These are phyloP conservation scores for Andrena praecox DNA, from an alignment of 2,888 invertebrate species.

Conservation along the genomic window DNA sequence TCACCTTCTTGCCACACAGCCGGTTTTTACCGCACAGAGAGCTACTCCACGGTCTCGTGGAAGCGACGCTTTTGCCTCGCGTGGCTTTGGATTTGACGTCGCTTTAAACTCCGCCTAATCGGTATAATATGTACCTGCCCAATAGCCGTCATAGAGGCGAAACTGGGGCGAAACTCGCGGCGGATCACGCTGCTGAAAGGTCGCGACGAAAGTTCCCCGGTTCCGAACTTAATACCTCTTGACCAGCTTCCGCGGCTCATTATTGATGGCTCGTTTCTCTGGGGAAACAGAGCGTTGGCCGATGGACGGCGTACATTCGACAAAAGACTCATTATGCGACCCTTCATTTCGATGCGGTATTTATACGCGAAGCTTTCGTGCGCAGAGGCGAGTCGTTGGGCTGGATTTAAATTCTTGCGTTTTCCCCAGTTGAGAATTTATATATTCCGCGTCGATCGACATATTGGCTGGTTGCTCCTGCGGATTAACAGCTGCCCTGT, in stretches of 20 bases:
- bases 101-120: slow-evolving; percentile 44
- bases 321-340: slow-evolving; percentile 1
- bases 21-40: too few relatives aligned
- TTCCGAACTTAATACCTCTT: slow-evolving; percentile 39
- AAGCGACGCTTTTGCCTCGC: background rate
- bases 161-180: slow-evolving; percentile 44
- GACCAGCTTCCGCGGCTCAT: slow-evolving; percentile 49
- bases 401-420: background rate
- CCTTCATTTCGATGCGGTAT: background rate
- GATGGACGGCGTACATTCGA: background rate
- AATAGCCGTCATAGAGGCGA: slow-evolving; percentile 38
- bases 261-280: slow-evolving; percentile 46
- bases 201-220: slow-evolving; percentile 38
- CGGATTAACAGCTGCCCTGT: slow-evolving; percentile 6
- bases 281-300: background rate
- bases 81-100: background rate
- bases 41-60: background rate
- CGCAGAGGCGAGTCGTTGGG: too few relatives aligned
- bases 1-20: too few relatives aligned
- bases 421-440: background rate
- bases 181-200: background rate
- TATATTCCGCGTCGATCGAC: background rate
- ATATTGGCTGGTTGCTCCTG: background rate
- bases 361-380: background rate
- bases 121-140: slow-evolving; percentile 24